Percentiles rank a stretch among this genome's conserved stretches.
These are phyloP conservation scores for Merluccius polli DNA, from an alignment of 2,797 vertebrate genomes.

Conservation along the genomic window DNA sequence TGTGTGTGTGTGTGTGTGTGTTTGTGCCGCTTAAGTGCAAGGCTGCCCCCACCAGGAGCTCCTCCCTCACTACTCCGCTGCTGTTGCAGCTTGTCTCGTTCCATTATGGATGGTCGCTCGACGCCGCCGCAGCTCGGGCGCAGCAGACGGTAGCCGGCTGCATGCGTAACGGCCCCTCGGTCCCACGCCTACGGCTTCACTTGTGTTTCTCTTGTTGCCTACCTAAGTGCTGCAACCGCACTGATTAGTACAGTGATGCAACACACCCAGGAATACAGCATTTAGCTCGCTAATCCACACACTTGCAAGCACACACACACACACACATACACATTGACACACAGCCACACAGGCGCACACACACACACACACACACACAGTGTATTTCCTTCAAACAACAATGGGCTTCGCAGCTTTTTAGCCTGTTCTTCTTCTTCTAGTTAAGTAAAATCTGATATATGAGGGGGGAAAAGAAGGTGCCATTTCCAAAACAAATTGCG, in stretches of 20 bases:
- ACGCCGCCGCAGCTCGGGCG: constrained; percentile 61
- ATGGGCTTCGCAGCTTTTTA: constrained; percentile 38
- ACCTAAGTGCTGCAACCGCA: constrained; percentile 64
- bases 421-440: constrained; percentile 43
- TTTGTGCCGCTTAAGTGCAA: background rate
- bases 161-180: constrained; percentile 53
- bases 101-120: constrained; percentile 67
- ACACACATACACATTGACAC: constrained; percentile 5
- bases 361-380: constrained; percentile 34
- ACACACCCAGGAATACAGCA: constrained; percentile 47
- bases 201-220: constrained; percentile 61
- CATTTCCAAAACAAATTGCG: constrained; percentile 24
- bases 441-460: constrained; percentile 49
- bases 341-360: background rate
- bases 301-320: constrained; percentile 29
- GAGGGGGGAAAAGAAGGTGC: constrained; percentile 21
- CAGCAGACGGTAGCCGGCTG: constrained; percentile 60
- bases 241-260: constrained; percentile 63
- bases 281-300: constrained; percentile 59
- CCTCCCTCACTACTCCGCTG: background rate
- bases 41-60: background rate
- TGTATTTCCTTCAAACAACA: too few relatives aligned
- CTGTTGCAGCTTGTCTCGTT: constrained; percentile 60
- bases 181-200: constrained; percentile 53
- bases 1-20: background rate